Evolutionary conservation across 1,140 invertebrate genomes (phyloP), one percentile per base, ranked within the genome.

Genomic region (Oreohelix idahoensis): DNA sequence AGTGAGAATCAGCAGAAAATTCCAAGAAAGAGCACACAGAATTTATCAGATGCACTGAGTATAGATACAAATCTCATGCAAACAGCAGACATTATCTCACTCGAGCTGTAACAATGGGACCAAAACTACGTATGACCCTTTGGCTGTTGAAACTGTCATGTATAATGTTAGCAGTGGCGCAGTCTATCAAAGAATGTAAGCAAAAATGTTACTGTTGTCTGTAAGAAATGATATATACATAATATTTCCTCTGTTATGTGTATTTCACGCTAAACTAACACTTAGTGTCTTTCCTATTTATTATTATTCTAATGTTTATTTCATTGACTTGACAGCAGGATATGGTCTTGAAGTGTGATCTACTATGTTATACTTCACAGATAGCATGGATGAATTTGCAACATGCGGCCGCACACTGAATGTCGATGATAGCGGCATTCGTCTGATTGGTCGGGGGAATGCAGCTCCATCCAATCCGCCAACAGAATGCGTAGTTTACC

Each of bases 401-500:
- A 85, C 79, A 15, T 89, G 88, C 81, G 84, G 84, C 0, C 73
- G 83, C 5, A 82, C 74, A 45, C 29, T 86, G 10, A 81, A 81
- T 38, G 84, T 89, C 17, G 87, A 85, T 85, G 88, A 89, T 23
- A 80, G 45, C 32, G 81, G 83, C 26, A 81, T 88, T 29, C 80
- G 80, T 1, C 32, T 89, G 10, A 84, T 79, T 15, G 87, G 85
- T 17, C 63, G 86, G n/a, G 79, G 85, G n/a, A 85, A 84, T 23
- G 83, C 86, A 0, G 76, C 88, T 8, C 83, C 85, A 26, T 51
- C 86, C 1, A 87, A 89, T 53, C 87, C 88, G 1, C 86, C 84
- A 1, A 76, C 78, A 8, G 73, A 81, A 29, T 89, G 88, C 74
- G 79, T 81, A 36, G 77, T 87, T 8, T 78, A 80, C 15, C 76